Evolutionary conservation across 2,797 vertebrate genomes (phyloP), one percentile per base, ranked within the genome.

Genomic region (Phoeniculus purpureus): DNA sequence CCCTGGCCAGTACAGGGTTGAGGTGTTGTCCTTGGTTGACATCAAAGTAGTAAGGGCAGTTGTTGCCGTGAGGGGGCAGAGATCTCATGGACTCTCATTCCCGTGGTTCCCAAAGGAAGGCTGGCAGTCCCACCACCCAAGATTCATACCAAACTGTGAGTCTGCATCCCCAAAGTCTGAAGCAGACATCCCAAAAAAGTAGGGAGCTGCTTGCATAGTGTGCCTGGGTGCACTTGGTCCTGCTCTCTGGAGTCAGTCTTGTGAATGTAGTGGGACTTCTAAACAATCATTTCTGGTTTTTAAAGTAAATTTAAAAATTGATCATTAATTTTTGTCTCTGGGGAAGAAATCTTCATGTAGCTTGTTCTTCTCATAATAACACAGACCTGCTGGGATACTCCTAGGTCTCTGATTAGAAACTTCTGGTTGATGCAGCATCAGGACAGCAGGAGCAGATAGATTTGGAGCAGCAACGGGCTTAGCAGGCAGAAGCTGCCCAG

Each of bases 1-100:
- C 66, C 43, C 70, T 25, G 34, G 75, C 26, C 58, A 4, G 22
- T 40, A 32, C 2, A 0, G 34, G 61, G 51, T 31, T 68, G 61
- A 84, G 50, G 58, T 48, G 78, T 61, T 85, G 72, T 90, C 87
- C 93, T 81, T 15, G 23, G 11, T 10, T 92, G 86, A 89, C 89
- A 76, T 70, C 66, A 61, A 19, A 47, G 56, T 27, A 70, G 71
- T 54, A 52, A 82, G 31, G 50, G 43, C 11, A 31, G 37, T 17
- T 32, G 4, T 22, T 87, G 29, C 26, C 17, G 8, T 26, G n/a
- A 34, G 19, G 20, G 25, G 51, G 19, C 27, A 84, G 66, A 31
- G 32, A 25, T 90, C 54, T 81, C 3, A 48, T 9, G 47, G 55
- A 59, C 14, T 60, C 56, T 55, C 12, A 13, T 40, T 51, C 60